Evolutionary conservation across 2,113 vertebrate species (phyloP).

Genomic region (Barnardius zonarius): DNA sequence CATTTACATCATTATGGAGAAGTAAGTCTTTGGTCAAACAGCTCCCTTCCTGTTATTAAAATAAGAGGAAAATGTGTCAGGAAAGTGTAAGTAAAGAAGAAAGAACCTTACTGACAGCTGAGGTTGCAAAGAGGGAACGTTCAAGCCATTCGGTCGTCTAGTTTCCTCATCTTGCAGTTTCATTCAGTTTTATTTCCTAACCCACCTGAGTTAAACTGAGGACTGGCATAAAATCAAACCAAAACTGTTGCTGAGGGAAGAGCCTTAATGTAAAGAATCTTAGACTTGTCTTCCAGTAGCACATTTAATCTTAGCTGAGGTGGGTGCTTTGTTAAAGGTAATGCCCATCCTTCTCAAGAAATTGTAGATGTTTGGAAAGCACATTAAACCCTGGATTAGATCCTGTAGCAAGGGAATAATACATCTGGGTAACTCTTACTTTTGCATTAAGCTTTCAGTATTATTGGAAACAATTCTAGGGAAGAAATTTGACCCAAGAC

Average conservation of each 20-base stretch:
- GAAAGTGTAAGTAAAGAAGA: not conserved
- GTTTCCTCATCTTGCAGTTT: not conserved
- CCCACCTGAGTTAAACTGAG: not conserved
- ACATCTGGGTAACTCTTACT: not conserved
- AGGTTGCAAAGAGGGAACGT: not conserved
- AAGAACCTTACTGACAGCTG: not conserved
- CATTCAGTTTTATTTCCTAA: not conserved
- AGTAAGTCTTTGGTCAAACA: not conserved
- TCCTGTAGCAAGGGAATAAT: not conserved
- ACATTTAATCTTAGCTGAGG: not conserved
- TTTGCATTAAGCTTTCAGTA: constrained; percentile 19
- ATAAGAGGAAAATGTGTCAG: not conserved
- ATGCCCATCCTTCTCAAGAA: not conserved
- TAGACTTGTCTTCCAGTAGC: not conserved
- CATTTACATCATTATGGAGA: not conserved
- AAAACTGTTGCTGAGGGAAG: not conserved
- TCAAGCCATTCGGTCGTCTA: fast-evolving
- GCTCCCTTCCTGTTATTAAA: not conserved
- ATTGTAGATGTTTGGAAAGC: not conserved
- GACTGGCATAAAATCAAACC: not conserved
- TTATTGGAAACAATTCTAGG: constrained; percentile 16
- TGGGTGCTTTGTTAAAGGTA: not conserved
- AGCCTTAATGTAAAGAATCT: not conserved
- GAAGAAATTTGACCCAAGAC: constrained; percentile 24
- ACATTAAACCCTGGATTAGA: not conserved